phyloP scores from a whole-genome alignment of 2,113 vertebrate genomes.

The Cromileptes altivelis region DNA sequence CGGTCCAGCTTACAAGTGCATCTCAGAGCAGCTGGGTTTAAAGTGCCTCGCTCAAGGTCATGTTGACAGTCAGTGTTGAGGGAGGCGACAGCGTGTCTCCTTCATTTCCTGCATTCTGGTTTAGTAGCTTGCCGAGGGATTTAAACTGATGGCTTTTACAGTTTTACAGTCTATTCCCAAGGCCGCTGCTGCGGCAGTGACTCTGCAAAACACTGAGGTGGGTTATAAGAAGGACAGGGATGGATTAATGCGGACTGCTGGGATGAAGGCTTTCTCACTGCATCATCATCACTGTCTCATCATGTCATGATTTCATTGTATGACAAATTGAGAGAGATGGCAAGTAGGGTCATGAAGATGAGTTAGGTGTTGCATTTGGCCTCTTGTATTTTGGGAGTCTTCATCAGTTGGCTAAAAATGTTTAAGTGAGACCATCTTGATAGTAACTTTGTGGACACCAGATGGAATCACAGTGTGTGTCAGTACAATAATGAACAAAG shows the following conservation, averaged over 20 bases:
- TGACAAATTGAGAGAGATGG: conserved; percentile 11
- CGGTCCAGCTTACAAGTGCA: background rate
- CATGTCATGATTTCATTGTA: background rate
- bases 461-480: too few relatives aligned
- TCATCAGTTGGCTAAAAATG: conserved; percentile 6
- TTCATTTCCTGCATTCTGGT: conserved; percentile 45
- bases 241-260: conserved; percentile 33
- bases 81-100: conserved; percentile 44
- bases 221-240: conserved; percentile 5
- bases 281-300: conserved; percentile 44
- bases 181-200: conserved; percentile 30
- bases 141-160: conserved; percentile 30
- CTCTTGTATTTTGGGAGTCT: background rate
- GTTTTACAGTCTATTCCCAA: conserved; percentile 10
- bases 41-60: conserved; percentile 68
- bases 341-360: background rate
- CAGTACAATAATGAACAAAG: too few relatives aligned
- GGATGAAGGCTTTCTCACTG: conserved; percentile 21
- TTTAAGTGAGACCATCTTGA: background rate
- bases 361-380: background rate
- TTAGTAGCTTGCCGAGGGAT: conserved; percentile 45
- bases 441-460: too few relatives aligned
- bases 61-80: conserved; percentile 48
- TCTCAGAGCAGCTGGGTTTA: conserved; percentile 64
- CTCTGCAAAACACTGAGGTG: conserved; percentile 39